A percentile compares a stretch with the other conserved stretches of the same genome.
phyloP scores from a whole-genome alignment of 2,888 invertebrate genomes.

The Drosophila dives region DNA sequence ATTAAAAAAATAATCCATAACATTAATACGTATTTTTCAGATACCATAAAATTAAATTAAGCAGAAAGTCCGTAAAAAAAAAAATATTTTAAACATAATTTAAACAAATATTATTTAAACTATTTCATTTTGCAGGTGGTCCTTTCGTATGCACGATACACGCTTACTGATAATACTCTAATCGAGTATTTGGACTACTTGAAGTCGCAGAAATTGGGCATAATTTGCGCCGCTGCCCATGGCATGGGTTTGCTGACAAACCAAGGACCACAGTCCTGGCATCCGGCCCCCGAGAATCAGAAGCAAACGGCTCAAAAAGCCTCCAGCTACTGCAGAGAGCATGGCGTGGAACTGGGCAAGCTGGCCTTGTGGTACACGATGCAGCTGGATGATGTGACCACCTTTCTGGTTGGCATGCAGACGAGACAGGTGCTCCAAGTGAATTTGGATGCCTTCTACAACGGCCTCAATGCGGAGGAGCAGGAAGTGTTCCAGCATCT shows the following conservation, averaged over 20 bases:
- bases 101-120: background rate
- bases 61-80: background rate
- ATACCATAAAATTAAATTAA: too few species aligned
- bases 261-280: constrained; percentile 91
- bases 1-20: background rate
- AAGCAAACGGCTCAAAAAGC: constrained; percentile 85
- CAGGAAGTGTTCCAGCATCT: constrained; percentile 87
- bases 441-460: constrained; percentile 88
- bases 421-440: constrained; percentile 87
- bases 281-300: constrained; percentile 89
- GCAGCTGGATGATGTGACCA: constrained; percentile 87
- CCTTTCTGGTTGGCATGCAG: constrained; percentile 92
- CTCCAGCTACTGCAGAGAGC: constrained; percentile 88
- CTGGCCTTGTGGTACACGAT: constrained; percentile 89
- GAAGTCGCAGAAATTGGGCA: constrained; percentile 87
- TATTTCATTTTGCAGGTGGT: constrained; percentile 44
- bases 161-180: constrained; percentile 92
- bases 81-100: background rate
- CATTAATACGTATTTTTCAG: too few species aligned
- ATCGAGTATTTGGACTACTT: constrained; percentile 89
- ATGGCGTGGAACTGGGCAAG: constrained; percentile 88
- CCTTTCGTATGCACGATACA: constrained; percentile 92
- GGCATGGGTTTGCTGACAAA: constrained; percentile 93
- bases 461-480: constrained; percentile 89
- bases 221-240: constrained; percentile 93